Percentiles rank a stretch among this genome's conserved stretches.
These are phyloP conservation scores for Kryphioiulus occultus DNA, from an alignment of 2,888 invertebrate species.

Conservation along the genomic window DNA sequence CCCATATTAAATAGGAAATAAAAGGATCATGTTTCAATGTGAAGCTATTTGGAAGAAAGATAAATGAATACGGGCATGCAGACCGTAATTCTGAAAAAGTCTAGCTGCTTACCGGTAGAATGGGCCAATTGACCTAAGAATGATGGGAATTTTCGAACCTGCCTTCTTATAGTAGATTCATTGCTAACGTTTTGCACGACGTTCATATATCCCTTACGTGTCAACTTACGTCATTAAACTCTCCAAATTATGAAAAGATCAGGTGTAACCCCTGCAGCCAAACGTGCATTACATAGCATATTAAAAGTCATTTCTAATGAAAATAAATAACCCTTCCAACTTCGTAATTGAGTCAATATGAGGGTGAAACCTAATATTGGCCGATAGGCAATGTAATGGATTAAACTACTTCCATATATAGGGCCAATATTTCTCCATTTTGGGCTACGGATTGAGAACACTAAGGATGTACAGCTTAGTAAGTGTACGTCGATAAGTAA, in stretches of 20 bases:
- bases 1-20: no score
- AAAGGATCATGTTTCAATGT: no score
- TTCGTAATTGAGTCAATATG: neutral
- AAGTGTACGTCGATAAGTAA: neutral
- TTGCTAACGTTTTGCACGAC: neutral
- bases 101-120: no score
- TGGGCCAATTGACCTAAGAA: no score
- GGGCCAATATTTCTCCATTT: neutral
- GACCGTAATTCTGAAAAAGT: no score
- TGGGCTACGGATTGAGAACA: neutral
- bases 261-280: neutral
- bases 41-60: no score
- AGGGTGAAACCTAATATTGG: neutral
- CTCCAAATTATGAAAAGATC: neutral
- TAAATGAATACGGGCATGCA: no score
- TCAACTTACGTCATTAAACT: neutral
- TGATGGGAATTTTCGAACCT: neutral
- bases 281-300: slow-evolving; percentile 7
- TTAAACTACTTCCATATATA: neutral
- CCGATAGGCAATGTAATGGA: neutral
- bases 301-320: neutral
- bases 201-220: neutral
- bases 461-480: neutral
- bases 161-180: neutral
- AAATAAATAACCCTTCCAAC: neutral